Conservation (phyloP, 2,797 vertebrate species). For the Pseudochirops corinnae region DNA sequence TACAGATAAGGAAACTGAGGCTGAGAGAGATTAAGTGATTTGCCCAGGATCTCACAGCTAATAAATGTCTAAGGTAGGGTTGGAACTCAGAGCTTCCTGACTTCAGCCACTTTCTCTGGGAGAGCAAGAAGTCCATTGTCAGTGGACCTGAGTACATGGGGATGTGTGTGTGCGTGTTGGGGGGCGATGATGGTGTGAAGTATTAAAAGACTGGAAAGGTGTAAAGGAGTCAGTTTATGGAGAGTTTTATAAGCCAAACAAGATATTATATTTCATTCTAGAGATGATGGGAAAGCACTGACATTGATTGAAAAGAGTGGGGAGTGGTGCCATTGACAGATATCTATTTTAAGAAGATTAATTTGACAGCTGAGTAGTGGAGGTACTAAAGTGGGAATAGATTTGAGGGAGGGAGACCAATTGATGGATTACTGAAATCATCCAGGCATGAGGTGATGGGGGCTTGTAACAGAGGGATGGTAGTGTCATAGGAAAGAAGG, state of each 20-base stretch:
- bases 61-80: background rate
- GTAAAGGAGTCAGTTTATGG: background rate
- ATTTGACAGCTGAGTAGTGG: background rate
- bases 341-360: background rate
- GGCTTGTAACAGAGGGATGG: background rate
- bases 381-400: background rate
- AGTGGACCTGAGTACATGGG: background rate
- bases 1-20: background rate
- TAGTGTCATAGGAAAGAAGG: background rate
- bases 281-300: background rate
- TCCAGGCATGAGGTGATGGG: background rate
- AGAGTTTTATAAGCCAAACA: background rate
- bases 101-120: background rate
- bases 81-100: background rate
- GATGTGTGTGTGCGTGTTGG: too few species aligned
- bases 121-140: background rate
- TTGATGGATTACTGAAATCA: background rate
- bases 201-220: background rate
- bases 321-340: background rate
- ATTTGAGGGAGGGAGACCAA: background rate
- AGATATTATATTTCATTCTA: background rate
- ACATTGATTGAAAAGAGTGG: background rate
- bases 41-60: background rate
- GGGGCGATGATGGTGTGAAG: background rate
- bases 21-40: background rate